A percentile compares a stretch with the other conserved stretches of the same genome.
These are phyloP conservation scores for Onychorhynchus coronatus DNA, from an alignment of 2,113 vertebrate species.

Conservation along the genomic window DNA sequence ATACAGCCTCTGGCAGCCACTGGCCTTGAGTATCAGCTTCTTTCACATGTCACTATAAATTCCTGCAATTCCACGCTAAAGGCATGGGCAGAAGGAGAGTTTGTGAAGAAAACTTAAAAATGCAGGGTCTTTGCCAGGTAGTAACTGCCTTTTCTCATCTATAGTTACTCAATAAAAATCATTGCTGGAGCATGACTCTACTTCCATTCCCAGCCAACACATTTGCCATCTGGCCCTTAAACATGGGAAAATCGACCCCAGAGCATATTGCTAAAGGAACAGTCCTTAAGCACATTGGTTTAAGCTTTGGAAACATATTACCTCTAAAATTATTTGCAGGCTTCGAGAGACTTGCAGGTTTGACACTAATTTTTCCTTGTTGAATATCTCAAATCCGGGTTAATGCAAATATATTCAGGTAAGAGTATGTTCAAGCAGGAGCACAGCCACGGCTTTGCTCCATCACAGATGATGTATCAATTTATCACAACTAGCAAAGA, in stretches of 20 bases:
- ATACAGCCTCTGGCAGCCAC: background rate
- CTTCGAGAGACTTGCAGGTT: background rate
- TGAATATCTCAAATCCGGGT: background rate
- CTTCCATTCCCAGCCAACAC: slow-evolving; percentile 5
- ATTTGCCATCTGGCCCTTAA: slow-evolving; percentile 28
- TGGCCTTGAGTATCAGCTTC: background rate
- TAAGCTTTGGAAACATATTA: background rate
- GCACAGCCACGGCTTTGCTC: background rate
- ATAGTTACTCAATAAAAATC: slow-evolving; percentile 35
- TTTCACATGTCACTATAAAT: background rate
- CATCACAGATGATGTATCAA: background rate
- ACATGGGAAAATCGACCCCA: background rate
- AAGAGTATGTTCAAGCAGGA: background rate
- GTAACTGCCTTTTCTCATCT: slow-evolving; percentile 17
- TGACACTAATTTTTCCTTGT: background rate
- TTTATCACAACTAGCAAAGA: background rate
- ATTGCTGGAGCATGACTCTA: slow-evolving; percentile 12
- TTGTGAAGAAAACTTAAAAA: slow-evolving; percentile 9
- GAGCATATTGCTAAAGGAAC: background rate
- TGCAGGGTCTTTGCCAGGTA: background rate
- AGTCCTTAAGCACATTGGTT: background rate
- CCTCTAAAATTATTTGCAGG: background rate
- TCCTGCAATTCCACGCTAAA: background rate
- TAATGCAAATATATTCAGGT: background rate
- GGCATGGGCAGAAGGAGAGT: background rate